Base-by-base conservation (phyloP, 2,113 vertebrate species). In the Anhinga anhinga region DNA sequence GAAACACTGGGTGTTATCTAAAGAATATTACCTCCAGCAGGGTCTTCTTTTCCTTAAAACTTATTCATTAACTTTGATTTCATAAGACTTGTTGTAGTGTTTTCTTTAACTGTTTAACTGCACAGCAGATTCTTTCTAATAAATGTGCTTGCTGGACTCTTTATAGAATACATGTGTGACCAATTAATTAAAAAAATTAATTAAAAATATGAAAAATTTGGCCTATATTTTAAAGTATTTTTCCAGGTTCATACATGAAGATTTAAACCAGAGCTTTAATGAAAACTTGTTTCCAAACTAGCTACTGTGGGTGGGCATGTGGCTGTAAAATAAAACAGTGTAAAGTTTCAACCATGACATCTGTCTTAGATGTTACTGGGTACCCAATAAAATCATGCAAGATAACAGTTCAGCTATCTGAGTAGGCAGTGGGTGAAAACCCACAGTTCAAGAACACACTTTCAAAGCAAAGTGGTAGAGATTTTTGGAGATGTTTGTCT, bases 401-500 rank as follows among this genome's bases (percentile, higher is more conserved):
- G 90, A 66, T 91, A 95, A 91, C 38, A 67, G 73, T 65, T 83
- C 66, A 61, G 63, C 16, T 85, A 49, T 91, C 67, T 82, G 56
- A 94, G 82, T 65, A 76, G 90, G 62, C 70, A 88, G 66, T 73
- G 53, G 50, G 45, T 0, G 2, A 90, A 73, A 93, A 58, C 52
- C 89, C 36, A 72, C 45, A 90, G 61, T 56, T 90, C 69, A 87
- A 93, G 63, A 96, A 44, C 34, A 82, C 36, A 73, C 63, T 96
- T 82, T 76, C 74, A 93, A 94, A 82, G 45, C 32, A 74, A 44
- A 90, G 44, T 29, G 38, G 38, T 34, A 70, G 93, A 91, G 83
- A 82, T 93, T 81, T 95, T 87, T 93, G 73, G 53, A 15, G 30
- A 66, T 85, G 89, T 86, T 94, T 89, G 26, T 88, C 61, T 93